Evolutionary conservation across 2,888 invertebrate species (phyloP), one percentile per base, ranked within the genome.

Genomic region (Luffia ferchaultella): DNA sequence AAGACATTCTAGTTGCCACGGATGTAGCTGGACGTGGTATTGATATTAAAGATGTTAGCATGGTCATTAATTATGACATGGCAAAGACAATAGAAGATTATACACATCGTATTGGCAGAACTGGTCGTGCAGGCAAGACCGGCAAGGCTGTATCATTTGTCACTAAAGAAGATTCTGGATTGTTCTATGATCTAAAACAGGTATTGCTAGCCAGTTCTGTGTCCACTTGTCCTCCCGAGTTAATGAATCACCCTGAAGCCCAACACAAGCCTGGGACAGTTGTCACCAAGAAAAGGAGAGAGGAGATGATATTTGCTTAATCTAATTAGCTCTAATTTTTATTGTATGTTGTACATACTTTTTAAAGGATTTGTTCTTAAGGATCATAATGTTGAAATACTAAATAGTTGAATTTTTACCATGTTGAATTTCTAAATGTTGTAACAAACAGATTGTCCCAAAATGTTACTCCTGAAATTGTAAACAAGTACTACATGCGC

Each of bases 1-100:
- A 98, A 73, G 98, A 99, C 69, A 99, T 99, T 66, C 83, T 99
- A 60, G 99, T 99, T 42, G 99, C 99, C 1, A 99, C 99, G 0
- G 98, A 99, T 76, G 99, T 99, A 1, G 99, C 99, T 59, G 99
- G 99, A 60, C 93, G 99, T 88, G 99, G 99, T 95, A 99, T 99
- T 60, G 99, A 99, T 70, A 98, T 99, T 70, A 98, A 99, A 72
- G 98, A 99, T 73, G 99, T 99, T 1, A 97, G 98, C 5, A 88
- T 99, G 79, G 99, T 99, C 55, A 96, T 99, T 62, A 99, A 99
- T 76, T 99, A 99, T 65, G 99, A 99, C 70, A 99, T 99, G 99
- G 98, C 99, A 0, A 99, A 99, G 76, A 90, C 93, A 16, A 98
- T 99, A 64, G 99, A 99, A 87, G 96, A 96, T 77, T 96, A 96